Evolutionary conservation across 2,888 invertebrate genomes (phyloP), one percentile per base, ranked within the genome.

Genomic region (Piscicola geometra): DNA sequence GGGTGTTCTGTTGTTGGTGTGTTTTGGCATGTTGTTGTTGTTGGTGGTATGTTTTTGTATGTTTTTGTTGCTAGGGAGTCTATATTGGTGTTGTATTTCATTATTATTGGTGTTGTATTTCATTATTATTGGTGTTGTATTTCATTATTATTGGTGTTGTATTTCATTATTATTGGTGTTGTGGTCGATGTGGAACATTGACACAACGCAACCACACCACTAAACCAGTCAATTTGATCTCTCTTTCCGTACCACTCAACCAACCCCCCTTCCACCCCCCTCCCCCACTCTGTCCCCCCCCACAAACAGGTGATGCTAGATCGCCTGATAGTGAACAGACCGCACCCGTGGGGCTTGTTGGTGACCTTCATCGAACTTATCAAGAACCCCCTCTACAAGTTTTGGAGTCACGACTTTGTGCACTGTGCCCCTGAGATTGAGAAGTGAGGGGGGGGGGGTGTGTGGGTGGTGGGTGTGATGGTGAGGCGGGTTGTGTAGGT

Each of bases 381-480:
- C 83, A 97, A 98, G 86, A 99, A 99, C 88, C 96, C 95, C 5
- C 90, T 91, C 33, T 99, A 97, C 88, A 95, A 96, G 86, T 99
- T 99, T 87, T 99, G 99, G 98, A 91, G 91, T 80, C 98, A 99
- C 84, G 97, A 99, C 83, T 99, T 99, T 87, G 98, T 99, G 0
- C 95, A 96, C 84, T 99, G 99, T 86, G 98, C 99, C 30, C 96
- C 98, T 0, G 99, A 99, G 88, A 98, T 99, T 82, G 96, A 97
- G 88, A 97, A 97, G 94, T 95, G 87, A 90, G 92, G 89, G 25
- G 68, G 35, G 3, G 33, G 35, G 3, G 33, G 35, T 9, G 30
- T 64, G 25, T 15, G 30, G 35, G 47, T 9, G 50, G 30, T 71
- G 21, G 41, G 25, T 71, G 47, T 50, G 36, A 47, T 50, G 25